phyloP scores from a whole-genome alignment of 23 tunicate genomes.

The Ascidia mentula region DNA sequence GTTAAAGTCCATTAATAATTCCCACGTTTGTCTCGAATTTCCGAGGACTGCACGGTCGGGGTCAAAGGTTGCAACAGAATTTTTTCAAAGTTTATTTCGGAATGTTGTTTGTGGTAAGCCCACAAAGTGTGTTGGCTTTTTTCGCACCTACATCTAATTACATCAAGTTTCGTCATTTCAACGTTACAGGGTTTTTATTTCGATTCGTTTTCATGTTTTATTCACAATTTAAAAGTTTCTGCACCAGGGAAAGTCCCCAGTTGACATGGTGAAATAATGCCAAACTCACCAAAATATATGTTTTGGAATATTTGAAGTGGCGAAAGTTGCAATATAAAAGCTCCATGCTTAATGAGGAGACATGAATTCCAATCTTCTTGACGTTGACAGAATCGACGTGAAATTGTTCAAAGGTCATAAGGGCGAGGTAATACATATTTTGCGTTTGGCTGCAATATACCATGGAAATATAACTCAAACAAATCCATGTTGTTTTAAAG shows the following conservation, averaged over 20 bases:
- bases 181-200: too few relatives aligned
- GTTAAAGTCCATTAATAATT: too few relatives aligned
- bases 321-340: background rate
- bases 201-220: too few relatives aligned
- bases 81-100: too few relatives aligned
- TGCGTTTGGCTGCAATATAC: background rate
- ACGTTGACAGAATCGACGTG: slow-evolving; percentile 14
- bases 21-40: too few relatives aligned
- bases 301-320: background rate
- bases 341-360: background rate
- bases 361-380: background rate
- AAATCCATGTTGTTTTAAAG: background rate
- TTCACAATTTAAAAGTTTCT: too few relatives aligned
- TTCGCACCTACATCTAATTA: too few relatives aligned
- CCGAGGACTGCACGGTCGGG: too few relatives aligned
- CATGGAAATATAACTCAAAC: background rate
- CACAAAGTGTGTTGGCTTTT: too few relatives aligned
- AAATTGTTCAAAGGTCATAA: slow-evolving; percentile 46
- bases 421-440: slow-evolving; percentile 63
- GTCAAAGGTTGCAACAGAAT: too few relatives aligned
- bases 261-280: slow-evolving; percentile 3
- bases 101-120: too few relatives aligned
- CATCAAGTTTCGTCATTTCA: too few relatives aligned
- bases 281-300: background rate
- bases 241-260: background rate